Percentiles rank a stretch among this genome's conserved stretches.
These are phyloP conservation scores for Neodon shergylaensis DNA, from an alignment of 2,113 vertebrate species.

Conservation along the genomic window DNA sequence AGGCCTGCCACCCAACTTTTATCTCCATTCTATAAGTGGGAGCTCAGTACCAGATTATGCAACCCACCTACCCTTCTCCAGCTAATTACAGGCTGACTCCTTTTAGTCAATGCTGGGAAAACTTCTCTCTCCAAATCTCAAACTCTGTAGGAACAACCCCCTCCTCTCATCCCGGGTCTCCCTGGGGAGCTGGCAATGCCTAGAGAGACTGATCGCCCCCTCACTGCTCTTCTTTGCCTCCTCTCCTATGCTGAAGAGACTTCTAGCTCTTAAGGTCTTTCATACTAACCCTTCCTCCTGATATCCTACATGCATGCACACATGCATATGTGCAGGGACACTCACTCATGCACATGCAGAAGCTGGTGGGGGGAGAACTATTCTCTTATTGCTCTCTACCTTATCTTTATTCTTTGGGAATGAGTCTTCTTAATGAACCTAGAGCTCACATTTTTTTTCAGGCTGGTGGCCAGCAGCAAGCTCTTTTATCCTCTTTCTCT, in stretches of 20 bases:
- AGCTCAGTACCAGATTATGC: neutral
- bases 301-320: neutral
- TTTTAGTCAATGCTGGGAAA: neutral
- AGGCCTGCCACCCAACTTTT: neutral
- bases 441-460: neutral
- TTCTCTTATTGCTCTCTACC: neutral
- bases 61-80: neutral
- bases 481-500: neutral
- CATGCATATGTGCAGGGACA: neutral
- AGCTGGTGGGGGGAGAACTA: neutral
- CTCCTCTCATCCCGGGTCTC: neutral
- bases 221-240: neutral
- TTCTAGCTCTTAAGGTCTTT: neutral
- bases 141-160: neutral
- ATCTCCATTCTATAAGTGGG: neutral
- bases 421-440: neutral
- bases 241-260: neutral
- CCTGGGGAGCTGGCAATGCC: neutral
- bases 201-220: neutral
- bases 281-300: neutral
- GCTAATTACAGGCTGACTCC: neutral
- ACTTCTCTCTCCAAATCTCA: neutral
- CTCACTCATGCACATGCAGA: neutral
- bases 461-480: neutral
- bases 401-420: neutral